Evolutionary conservation across 2,888 invertebrate genomes (phyloP), one percentile per base, ranked within the genome.

Genomic region (Cheilosia scutellata): DNA sequence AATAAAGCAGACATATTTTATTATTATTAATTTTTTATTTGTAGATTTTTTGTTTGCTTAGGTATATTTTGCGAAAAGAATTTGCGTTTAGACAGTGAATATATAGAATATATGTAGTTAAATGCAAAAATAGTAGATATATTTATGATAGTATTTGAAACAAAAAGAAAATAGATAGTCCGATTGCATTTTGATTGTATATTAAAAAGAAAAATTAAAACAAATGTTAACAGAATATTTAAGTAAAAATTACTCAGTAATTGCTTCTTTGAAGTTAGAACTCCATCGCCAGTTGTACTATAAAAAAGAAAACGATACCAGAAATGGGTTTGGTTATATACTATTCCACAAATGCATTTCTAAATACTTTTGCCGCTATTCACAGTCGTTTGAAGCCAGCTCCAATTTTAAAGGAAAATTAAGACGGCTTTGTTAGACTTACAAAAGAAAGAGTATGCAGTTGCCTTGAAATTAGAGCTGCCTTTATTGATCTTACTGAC

Each of bases 231-330:
- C 83, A 87, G 79, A 77, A 87, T 80, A 83, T 88, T 87, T 58
- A 84, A 82, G 78, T 70, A 74, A 87, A 86, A 51, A 92, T 93
- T 93, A 93, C 92, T 93, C 95, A 95, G 96, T 96, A 94, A 97
- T 96, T 94, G 97, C 97, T 95, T 97, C 97, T 96, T 96, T 96
- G 97, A 98, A 98, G 96, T 97, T 96, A 94, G 97, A 95, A 95
- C 97, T 97, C 96, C 97, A 96, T 95, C 97, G 97, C 98, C 98
- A 97, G 95, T 96, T 96, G 95, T 95, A 96, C 97, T 97, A 91
- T 89, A 89, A 90, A 89, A 88, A 89, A 89, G 89, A 90, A 90
- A 89, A 89, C 88, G 88, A 90, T 88, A 90, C 89, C 89, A 90
- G 89, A 90, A 87, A 89, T 88, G 87, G 88, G 87, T 87, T 82